Base-by-base conservation (phyloP, 1,140 invertebrate species). In the Drosophila virilis region DNA sequence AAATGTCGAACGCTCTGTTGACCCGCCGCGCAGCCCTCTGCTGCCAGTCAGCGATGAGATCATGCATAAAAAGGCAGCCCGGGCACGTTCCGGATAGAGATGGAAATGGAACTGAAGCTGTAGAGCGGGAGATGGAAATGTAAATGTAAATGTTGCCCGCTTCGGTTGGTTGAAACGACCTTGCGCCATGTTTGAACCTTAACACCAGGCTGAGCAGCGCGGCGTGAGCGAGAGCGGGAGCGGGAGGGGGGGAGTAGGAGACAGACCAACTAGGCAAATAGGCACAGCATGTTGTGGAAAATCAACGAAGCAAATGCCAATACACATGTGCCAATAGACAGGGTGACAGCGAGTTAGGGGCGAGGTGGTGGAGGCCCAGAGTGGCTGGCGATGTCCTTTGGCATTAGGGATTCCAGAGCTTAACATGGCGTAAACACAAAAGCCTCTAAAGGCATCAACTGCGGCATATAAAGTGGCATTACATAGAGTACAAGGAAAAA, bases 341-440 rank as follows among this genome's bases (percentile, higher is more conserved):
- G 43, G 59, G 51, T n/a, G 51, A 67, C 35, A 10, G 50, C 48
- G 8, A 46, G 58, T 52, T 45, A 17, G 17, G 37, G 42, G 46
- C 8, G 51, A 48, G n/a, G 5, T 15, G 32, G 32, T 8, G 12
- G 37, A 8, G 8, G 48, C 10, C n/a, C 28, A 7, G 54, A 58
- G 17, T 9, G 66, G 59, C 12, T 62, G 60, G 54, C 59, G 57
- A 65, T 81, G 84, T 73, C 80, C 78, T 76, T 46, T 80, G 84
- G 85, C 77, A 88, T 89, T 88, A 80, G 81, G 83, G 84, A 89
- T 89, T 84, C 84, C 84, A 62, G 80, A 84, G 84, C 84, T 89
- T 89, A 89, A 89, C 84, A 89, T 89, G 77, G 85, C 84, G 84
- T 89, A 89, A 89, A 89, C 84, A 89, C 84, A 89, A 89, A 89